Conservation (phyloP, 2,113 vertebrate genomes). For the Tupaia chinensis region DNA sequence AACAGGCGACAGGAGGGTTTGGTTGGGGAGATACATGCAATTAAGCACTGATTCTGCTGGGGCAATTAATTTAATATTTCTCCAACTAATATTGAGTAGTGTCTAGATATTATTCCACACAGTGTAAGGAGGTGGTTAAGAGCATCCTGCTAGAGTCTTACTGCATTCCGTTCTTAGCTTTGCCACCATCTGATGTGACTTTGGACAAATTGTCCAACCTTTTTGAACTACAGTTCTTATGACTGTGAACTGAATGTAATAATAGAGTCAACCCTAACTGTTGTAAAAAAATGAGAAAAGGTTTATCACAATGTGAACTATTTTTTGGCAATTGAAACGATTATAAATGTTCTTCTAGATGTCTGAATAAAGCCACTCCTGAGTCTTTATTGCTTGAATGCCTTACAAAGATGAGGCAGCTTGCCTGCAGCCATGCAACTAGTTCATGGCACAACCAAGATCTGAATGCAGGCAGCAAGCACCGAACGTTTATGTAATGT, state of each 20-base stretch:
- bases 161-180: neutral
- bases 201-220: neutral
- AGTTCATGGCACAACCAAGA: neutral
- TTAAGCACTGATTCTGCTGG: neutral
- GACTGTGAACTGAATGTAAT: neutral
- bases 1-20: too few relatives aligned
- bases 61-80: neutral
- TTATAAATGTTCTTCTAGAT: neutral
- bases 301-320: neutral
- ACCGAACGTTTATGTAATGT: accelerated
- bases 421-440: neutral
- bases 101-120: neutral
- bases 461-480: neutral
- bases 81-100: neutral
- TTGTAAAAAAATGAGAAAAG: neutral
- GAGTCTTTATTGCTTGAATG: neutral
- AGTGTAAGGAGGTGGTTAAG: neutral
- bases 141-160: neutral
- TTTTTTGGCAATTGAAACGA: neutral
- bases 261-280: neutral
- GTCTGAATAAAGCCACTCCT: neutral
- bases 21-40: neutral
- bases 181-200: neutral
- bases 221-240: neutral
- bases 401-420: neutral